Evolutionary conservation across 2,113 vertebrate genomes (phyloP), one percentile per base, ranked within the genome.

Genomic region (Archocentrus centrarchus): DNA sequence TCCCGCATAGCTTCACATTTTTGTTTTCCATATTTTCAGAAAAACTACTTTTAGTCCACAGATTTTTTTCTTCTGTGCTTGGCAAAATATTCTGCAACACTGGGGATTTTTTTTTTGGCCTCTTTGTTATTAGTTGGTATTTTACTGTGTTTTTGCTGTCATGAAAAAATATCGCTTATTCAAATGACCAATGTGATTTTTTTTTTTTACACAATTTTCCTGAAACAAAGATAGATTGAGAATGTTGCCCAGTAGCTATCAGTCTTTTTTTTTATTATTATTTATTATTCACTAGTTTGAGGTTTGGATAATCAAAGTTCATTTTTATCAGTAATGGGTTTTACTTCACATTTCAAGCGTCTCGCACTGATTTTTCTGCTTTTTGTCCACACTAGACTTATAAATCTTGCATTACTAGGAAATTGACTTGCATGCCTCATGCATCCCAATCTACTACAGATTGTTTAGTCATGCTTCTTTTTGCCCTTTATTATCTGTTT

Each of bases 1-100:
- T 97, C 97, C 96, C 91, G 95, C 97, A 96, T 97, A 96, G 93
- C 96, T 95, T 96, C 93, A 94, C 86, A 50, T 73, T 79, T 90
- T 85, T 37, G n/a, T 81, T 84, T 84, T 79, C 68, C 41, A 75
- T 80, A 24, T 86, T 83, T 85, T 77, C n/a, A 18, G 32, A 82
- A 78, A 78, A 41, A 80, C 44, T 15, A 13, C 39, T 70, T 81
- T 64, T 32, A 47, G 47, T 59, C 79, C 68, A 86, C 64, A 57
- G 15, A 20, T 70, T 14, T 61, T 62, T 82, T 82, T 85, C 32
- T 55, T 7, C 35, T 68, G 30, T 80, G 32, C 76, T 30, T 73
- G 17, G 32, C 57, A 81, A 39, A 77, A 15, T 60, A 7, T 59
- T 80, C 66, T 59, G 10, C 44, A 53, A 17, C 70, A 41, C 57